phyloP scores from a whole-genome alignment of 2,113 vertebrate species.

The Nanorana parkeri region DNA sequence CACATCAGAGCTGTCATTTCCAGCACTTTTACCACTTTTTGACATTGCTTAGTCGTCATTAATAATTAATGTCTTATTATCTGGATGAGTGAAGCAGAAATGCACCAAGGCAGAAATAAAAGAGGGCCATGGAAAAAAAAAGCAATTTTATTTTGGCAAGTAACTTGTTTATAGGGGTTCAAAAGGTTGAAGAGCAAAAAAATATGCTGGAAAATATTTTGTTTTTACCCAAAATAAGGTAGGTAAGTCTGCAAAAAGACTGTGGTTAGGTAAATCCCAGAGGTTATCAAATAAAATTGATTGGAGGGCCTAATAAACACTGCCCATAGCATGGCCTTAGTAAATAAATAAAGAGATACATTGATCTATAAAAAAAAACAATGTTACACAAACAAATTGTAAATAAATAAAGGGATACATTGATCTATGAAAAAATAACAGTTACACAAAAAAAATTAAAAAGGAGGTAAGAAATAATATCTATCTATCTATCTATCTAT shows the following conservation, averaged over 20 bases:
- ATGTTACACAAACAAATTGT: too few species aligned
- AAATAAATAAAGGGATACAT: too few species aligned
- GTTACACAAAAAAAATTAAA: too few species aligned
- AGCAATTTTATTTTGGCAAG: constrained; percentile 35
- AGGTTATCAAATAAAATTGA: neutral
- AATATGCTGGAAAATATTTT: constrained; percentile 12
- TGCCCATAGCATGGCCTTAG: too few species aligned
- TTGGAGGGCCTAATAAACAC: too few species aligned
- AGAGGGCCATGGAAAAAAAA: neutral
- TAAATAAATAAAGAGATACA: too few species aligned
- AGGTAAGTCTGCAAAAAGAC: neutral
- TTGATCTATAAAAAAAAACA: too few species aligned
- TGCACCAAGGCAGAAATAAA: constrained; percentile 20
- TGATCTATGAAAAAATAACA: too few species aligned
- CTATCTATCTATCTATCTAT: too few species aligned
- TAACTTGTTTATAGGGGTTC: constrained; percentile 31
- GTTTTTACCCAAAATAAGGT: neutral
- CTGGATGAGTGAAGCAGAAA: constrained; percentile 53
- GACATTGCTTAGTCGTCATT: constrained; percentile 49
- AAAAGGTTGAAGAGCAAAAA: constrained; percentile 39
- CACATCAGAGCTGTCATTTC: constrained; percentile 54
- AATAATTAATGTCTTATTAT: constrained; percentile 57
- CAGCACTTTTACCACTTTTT: constrained; percentile 53
- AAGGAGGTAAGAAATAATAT: too few species aligned
- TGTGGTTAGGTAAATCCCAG: neutral